Base-by-base conservation (phyloP, 2,888 invertebrate species). In the Diplazon laetatorius region DNA sequence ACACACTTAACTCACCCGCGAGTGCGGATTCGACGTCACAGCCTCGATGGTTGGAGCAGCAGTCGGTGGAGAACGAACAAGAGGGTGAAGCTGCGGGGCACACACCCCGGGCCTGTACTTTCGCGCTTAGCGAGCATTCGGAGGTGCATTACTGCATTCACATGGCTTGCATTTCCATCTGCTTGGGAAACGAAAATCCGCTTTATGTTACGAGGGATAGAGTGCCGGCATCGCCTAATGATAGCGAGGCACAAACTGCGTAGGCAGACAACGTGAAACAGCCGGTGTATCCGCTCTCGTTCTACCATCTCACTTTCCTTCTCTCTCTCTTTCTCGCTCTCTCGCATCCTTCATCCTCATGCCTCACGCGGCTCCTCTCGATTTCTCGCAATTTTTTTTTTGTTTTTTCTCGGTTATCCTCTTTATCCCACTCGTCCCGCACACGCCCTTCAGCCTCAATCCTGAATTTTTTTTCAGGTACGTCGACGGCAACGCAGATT, bases 161-260 rank as follows among this genome's bases (percentile, higher is more conserved):
- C 85, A 85, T 84, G 82, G 83, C 78, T 82, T 85, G 85, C 84
- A 86, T 87, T 86, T 87, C 85, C 86, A 87, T 88, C 87, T 87
- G 87, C 88, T 90, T 88, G 89, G 85, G 85, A 83, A 80, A n/a
- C n/a, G 81, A 82, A 86, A 89, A 90, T 89, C 88, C 88, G 89
- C 87, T 89, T 88, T 87, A 84, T 85, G 85, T 87, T 87, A 87
- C 86, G 84, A 85, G 83, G 85, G 85, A 85, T 85, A 83, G 82
- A 84, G 86, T 80, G 82, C 83, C 76, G 75, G 83, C 74, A 79
- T 80, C 68, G 78, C 75, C 80, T 78, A 82, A 82, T 82, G 81
- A 82, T 81, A 79, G 73, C 74, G 62, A 76, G 50, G 60, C 55
- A 71, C 76, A 63, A 44, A 73, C 65, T 57, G 62, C 59, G 37